These are phyloP conservation scores for Acrossocheilus wenchowensis DNA, from an alignment of 2,797 vertebrate genomes.

Conservation along the genomic window DNA sequence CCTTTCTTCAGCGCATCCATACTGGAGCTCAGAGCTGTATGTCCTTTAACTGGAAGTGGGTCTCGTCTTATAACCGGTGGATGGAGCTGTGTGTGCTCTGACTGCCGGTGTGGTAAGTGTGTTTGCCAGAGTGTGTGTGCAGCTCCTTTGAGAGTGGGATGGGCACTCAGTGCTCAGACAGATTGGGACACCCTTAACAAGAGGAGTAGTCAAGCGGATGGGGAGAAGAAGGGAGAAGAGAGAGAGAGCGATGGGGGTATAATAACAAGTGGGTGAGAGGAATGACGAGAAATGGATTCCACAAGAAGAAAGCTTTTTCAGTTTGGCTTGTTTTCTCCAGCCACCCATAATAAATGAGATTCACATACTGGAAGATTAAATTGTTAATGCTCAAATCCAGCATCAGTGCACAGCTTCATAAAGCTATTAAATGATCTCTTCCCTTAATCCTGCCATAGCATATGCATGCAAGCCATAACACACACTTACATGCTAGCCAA, in stretches of 20 bases:
- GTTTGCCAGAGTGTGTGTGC: conserved; percentile 45
- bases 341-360: conserved; percentile 23
- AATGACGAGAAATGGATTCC: conserved; percentile 42
- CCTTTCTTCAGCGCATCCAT: conserved; percentile 96
- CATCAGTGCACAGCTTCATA: neutral
- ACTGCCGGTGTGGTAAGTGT: conserved; percentile 38
- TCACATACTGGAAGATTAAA: conserved; percentile 33
- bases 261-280: conserved; percentile 52
- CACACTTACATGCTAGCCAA: neutral
- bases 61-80: conserved; percentile 48
- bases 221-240: conserved; percentile 13
- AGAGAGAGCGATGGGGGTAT: conserved; percentile 34
- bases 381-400: conserved; percentile 28
- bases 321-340: conserved; percentile 26
- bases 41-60: conserved; percentile 41
- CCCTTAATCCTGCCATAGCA: neutral
- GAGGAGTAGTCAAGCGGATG: conserved; percentile 46
- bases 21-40: conserved; percentile 32
- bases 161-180: conserved; percentile 52
- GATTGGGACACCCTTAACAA: conserved; percentile 61
- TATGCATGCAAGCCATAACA: neutral
- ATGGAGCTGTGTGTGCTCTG: conserved; percentile 37
- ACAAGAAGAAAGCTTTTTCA: conserved; percentile 37
- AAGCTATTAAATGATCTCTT: conserved; percentile 18
- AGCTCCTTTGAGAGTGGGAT: conserved; percentile 63